A percentile compares a stretch with the other conserved stretches of the same genome.
phyloP scores from a whole-genome alignment of 2,113 vertebrate species.

The Turnix velox region DNA sequence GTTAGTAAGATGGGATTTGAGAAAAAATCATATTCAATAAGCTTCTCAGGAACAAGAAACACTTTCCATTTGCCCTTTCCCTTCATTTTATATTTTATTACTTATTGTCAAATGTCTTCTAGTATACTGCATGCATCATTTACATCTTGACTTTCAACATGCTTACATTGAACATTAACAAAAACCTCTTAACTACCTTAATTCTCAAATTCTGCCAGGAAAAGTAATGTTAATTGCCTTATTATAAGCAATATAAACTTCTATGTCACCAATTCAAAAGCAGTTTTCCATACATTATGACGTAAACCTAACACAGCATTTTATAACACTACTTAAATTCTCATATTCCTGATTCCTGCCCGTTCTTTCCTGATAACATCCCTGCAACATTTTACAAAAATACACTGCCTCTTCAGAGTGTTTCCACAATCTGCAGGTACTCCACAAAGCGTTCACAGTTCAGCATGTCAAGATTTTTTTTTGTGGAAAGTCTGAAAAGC shows the following conservation, averaged over 20 bases:
- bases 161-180: not conserved
- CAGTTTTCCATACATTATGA: not conserved
- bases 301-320: fast-evolving
- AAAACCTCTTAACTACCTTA: not conserved
- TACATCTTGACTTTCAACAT: not conserved
- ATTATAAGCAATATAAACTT: not conserved
- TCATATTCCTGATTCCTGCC: not conserved
- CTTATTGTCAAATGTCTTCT: not conserved
- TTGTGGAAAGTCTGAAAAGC: not conserved
- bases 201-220: not conserved
- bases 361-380: not conserved
- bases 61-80: not conserved
- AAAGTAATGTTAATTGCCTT: not conserved
- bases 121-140: not conserved
- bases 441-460: not conserved
- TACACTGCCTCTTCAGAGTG: not conserved
- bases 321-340: not conserved
- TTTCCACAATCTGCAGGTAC: not conserved
- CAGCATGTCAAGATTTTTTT: not conserved
- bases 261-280: not conserved
- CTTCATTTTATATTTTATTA: not conserved
- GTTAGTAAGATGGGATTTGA: not conserved
- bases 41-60: not conserved
- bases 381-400: not conserved
- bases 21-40: not conserved